Conservation (phyloP, 53 echinoderm and acorn worm genomes). For the Antedon mediterranea region DNA sequence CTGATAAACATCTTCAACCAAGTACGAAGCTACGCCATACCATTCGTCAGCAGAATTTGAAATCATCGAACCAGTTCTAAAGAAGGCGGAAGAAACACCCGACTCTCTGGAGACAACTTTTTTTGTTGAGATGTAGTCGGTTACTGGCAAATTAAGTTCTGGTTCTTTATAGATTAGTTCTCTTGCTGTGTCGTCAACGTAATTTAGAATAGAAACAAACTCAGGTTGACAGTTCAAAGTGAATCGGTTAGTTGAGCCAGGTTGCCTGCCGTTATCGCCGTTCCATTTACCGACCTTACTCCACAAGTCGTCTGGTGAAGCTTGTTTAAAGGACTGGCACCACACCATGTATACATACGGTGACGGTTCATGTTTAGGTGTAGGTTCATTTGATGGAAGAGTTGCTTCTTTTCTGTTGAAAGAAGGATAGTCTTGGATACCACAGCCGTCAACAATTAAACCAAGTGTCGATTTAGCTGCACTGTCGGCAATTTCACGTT, state of each 20-base stretch:
- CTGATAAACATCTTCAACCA: constrained; percentile 6
- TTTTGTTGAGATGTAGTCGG: not conserved
- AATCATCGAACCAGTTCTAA: not conserved
- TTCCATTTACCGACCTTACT: constrained; percentile 7
- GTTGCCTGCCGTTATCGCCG: not conserved
- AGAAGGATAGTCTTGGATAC: not conserved
- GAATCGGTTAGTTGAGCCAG: not conserved
- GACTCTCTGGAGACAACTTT: not conserved
- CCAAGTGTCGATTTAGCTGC: not conserved
- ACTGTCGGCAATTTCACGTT: not conserved
- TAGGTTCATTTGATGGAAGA: not conserved
- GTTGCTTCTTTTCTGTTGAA: not conserved
- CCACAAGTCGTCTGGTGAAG: constrained; percentile 4
- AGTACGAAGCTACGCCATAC: not conserved
- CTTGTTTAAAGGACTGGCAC: constrained; percentile 4
- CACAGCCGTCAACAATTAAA: not conserved
- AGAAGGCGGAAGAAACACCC: not conserved
- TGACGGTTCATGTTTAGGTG: not conserved
- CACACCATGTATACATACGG: constrained; percentile 4
- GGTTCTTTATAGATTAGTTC: not conserved
- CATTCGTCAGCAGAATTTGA: not conserved
- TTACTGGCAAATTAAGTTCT: not conserved
- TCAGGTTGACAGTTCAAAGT: not conserved
- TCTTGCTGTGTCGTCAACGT: not conserved
- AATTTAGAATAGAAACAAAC: not conserved